Base-by-base conservation (phyloP, 2,113 vertebrate species). In the Hiodon alosoides region DNA sequence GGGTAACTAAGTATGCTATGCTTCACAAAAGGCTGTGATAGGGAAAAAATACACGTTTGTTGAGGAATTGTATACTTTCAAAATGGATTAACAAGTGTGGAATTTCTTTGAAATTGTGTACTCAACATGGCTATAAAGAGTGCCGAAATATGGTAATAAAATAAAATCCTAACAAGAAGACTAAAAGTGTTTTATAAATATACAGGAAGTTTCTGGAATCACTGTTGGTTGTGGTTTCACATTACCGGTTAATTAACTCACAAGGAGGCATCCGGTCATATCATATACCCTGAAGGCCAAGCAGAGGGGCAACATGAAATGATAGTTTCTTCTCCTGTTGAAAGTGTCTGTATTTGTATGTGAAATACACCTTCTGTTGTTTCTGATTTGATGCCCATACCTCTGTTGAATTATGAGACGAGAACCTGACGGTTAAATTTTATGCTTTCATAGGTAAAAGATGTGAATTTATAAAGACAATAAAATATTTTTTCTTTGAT, bases 391-490 rank as follows among this genome's bases (percentile, higher is more conserved):
- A 83, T 75, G 77, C 67, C 67, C 71, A 67, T 66, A 47, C 74
- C 79, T 75, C 67, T 60, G 75, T 78, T 74, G 74, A 82, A 73
- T 79, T 77, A 65, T 52, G 73, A 68, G 64, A 64, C 51, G 48
- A 72, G 55, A 48, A 57, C 55, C 58, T 55, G 76, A 68, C 73
- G 79, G 80, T 80, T 78, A 73, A 79, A 81, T 86, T 86, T 82
- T 83, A 79, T 86, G 84, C 84, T 86, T 86, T 86, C 82, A 84
- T 84, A 89, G 86, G 81, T 89, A 84, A 81, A 77, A 80, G 79
- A 82, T 85, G 80, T 83, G 80, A 74, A 82, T 85, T 85, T 85
- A 82, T 85, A 83, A 83, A 77, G 76, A 85, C 31, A 85, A 85
- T 85, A 83, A 85, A 85, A 14, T 85, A 85, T 85, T 85, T 85